These are phyloP conservation scores for Gryllus bimaculatus DNA, from an alignment of 1,140 invertebrate species.

Conservation along the genomic window DNA sequence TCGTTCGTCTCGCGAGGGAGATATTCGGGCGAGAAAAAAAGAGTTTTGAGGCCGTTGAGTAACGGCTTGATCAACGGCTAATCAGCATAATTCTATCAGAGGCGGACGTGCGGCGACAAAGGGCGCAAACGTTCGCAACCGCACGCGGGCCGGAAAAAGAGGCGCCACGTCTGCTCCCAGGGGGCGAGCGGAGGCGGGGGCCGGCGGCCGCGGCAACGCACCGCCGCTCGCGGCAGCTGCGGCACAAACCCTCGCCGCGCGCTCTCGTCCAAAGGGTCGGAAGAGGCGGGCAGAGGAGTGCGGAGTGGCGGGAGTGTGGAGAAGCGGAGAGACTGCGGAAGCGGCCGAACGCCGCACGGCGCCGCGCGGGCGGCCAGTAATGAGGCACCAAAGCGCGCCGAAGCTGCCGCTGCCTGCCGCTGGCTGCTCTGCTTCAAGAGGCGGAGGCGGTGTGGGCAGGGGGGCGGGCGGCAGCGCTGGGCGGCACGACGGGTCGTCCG, in stretches of 20 bases:
- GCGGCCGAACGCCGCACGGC: too few species aligned
- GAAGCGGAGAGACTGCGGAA: background rate
- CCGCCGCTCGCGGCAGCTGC: background rate
- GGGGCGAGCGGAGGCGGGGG: too few species aligned
- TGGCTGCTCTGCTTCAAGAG: too few species aligned
- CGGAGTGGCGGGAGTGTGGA: too few species aligned
- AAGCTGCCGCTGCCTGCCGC: background rate
- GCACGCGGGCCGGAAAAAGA: background rate
- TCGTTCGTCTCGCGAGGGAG: too few species aligned
- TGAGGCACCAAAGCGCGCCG: background rate
- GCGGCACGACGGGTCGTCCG: too few species aligned
- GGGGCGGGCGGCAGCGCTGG: too few species aligned
- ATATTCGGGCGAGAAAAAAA: background rate
- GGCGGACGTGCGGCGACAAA: background rate
- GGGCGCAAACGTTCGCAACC: background rate
- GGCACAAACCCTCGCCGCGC: background rate
- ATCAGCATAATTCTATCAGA: background rate
- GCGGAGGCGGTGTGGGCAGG: too few species aligned
- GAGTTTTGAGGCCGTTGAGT: background rate
- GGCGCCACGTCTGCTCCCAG: background rate
- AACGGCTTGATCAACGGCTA: background rate
- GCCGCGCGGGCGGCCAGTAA: background rate
- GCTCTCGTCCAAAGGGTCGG: too few species aligned
- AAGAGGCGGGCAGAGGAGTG: too few species aligned
- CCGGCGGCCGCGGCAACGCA: background rate